Evolutionary conservation across 2,888 invertebrate genomes (phyloP).

Genomic region (Hemistola chrysoprasaria): DNA sequence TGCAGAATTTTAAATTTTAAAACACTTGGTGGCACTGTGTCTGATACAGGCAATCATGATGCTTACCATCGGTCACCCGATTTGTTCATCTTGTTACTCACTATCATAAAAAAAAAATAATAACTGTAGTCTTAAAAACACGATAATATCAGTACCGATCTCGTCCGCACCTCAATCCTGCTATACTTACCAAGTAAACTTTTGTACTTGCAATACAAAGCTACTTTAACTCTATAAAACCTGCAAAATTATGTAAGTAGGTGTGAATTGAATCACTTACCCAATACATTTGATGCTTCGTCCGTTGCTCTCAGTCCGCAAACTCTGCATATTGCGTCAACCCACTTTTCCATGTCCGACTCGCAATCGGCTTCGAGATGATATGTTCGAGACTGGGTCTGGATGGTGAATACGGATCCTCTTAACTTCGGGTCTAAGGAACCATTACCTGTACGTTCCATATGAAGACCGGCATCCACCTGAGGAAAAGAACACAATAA

Average conservation of each 20-base stretch:
- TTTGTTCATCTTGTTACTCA: too few species aligned
- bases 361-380: constrained; percentile 96
- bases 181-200: too few species aligned
- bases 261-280: constrained; percentile 22
- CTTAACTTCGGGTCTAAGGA: constrained; percentile 84
- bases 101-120: too few species aligned
- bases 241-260: constrained; percentile 1
- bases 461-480: constrained; percentile 93
- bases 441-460: constrained; percentile 91
- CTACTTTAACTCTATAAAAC: too few species aligned
- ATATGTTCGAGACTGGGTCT: constrained; percentile 94
- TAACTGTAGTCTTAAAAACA: too few species aligned
- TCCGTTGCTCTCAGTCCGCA: constrained; percentile 91
- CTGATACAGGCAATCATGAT: too few species aligned
- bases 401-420: constrained; percentile 91
- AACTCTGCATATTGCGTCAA: constrained; percentile 95
- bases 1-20: too few species aligned
- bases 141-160: too few species aligned
- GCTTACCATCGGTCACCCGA: too few species aligned
- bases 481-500: constrained; percentile 45
- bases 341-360: constrained; percentile 97
- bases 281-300: constrained; percentile 61
- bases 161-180: too few species aligned
- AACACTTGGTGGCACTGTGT: too few species aligned
- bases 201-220: too few species aligned